Conservation (phyloP, 2,113 vertebrate genomes). For the Muntiacus muntjak region DNA sequence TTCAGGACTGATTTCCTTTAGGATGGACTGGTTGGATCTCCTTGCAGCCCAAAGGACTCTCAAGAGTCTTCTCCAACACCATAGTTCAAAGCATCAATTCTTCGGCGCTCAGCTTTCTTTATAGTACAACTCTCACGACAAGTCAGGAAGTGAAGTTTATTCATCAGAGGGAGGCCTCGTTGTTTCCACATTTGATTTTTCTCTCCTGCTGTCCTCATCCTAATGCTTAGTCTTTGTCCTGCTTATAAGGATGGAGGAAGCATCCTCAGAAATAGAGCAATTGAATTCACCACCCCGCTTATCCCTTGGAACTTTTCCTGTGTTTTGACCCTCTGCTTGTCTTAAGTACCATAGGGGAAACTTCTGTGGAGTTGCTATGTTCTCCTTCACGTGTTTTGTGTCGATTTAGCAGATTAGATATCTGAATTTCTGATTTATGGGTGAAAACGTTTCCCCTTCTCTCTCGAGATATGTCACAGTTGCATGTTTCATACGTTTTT, state of each 20-base stretch:
- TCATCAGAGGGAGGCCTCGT: background rate
- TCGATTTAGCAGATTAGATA: background rate
- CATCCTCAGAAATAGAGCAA: background rate
- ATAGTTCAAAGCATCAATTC: background rate
- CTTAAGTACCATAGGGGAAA: background rate
- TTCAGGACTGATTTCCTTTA: background rate
- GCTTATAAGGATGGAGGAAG: background rate
- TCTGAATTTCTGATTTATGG: background rate
- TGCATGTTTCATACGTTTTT: background rate
- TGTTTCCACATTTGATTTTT: background rate
- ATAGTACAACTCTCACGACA: background rate
- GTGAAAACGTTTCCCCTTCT: background rate
- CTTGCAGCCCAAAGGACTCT: background rate
- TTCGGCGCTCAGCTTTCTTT: background rate
- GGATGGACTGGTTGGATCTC: background rate
- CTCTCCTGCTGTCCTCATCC: fast-evolving
- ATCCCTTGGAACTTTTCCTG: background rate
- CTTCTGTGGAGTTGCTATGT: background rate
- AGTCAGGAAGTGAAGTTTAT: background rate
- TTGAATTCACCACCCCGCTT: background rate
- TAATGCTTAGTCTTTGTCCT: background rate
- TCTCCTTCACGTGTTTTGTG: background rate
- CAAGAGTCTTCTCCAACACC: background rate
- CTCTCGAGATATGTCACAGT: background rate
- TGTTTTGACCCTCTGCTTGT: background rate